phyloP scores from a whole-genome alignment of 2,888 invertebrate genomes.

The Rhopalosiphum nymphaeae region DNA sequence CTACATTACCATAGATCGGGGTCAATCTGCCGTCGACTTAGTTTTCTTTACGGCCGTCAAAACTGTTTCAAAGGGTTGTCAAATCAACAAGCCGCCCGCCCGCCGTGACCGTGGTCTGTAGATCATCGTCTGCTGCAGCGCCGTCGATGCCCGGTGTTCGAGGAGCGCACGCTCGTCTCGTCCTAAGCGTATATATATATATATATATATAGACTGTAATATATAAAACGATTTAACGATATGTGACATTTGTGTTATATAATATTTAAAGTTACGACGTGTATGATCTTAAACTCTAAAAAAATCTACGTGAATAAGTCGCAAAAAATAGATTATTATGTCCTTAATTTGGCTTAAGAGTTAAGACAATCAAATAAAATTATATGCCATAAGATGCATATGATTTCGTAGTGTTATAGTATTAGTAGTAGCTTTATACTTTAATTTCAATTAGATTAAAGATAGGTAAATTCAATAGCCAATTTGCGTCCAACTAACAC shows the following conservation, averaged over 20 bases:
- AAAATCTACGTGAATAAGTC: background rate
- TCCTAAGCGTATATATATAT: background rate
- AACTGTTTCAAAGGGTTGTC: slow-evolving; percentile 47
- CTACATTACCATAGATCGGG: slow-evolving; percentile 46
- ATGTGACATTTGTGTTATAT: background rate
- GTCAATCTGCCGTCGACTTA: slow-evolving; percentile 19
- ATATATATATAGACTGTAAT: background rate
- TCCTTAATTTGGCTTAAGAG: too few species aligned
- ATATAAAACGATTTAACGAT: slow-evolving; percentile 4
- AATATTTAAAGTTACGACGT: background rate
- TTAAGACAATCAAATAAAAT: background rate
- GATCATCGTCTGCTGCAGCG: background rate
- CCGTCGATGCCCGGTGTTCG: slow-evolving; percentile 11
- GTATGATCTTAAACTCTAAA: background rate
- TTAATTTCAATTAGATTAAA: too few species aligned
- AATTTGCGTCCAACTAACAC: too few species aligned
- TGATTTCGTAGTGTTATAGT: background rate
- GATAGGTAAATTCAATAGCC: too few species aligned
- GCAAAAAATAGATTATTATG: background rate
- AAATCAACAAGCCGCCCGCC: slow-evolving; percentile 40
- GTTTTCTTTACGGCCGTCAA: slow-evolving; percentile 53
- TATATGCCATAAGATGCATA: background rate
- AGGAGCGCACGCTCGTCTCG: background rate
- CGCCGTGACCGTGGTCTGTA: slow-evolving; percentile 17
- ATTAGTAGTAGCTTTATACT: too few species aligned